Evolutionary conservation across 2,888 invertebrate genomes (phyloP).

Genomic region (Chrysolina americana): DNA sequence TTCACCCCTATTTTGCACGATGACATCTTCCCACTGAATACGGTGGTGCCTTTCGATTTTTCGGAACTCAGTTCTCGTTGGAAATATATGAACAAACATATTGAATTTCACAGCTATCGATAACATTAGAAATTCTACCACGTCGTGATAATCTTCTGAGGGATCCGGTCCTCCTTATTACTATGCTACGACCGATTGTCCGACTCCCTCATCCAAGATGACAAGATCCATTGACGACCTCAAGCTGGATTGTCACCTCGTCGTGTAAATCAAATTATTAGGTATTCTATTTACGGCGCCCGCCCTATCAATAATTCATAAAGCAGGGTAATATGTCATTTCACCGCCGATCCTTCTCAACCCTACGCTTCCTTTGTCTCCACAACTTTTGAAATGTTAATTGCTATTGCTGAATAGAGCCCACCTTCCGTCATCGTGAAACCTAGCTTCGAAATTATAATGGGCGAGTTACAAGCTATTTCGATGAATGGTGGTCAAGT

Average conservation of each 20-base stretch:
- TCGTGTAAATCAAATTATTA: constrained; percentile 25
- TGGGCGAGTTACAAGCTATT: neutral
- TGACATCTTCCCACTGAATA: too few relatives aligned
- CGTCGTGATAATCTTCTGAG: constrained; percentile 7
- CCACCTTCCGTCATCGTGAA: neutral
- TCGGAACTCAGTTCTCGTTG: neutral
- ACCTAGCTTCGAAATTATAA: neutral
- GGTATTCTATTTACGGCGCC: constrained; percentile 23
- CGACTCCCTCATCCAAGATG: constrained; percentile 14
- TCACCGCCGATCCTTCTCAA: constrained; percentile 13
- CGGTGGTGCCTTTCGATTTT: too few relatives aligned
- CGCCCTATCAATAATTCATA: constrained; percentile 27
- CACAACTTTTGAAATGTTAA: constrained; percentile 24
- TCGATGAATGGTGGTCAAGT: neutral
- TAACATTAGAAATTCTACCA: neutral
- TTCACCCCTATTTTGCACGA: too few relatives aligned
- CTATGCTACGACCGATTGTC: constrained; percentile 1
- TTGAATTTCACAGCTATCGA: neutral
- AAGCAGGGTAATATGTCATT: constrained; percentile 9
- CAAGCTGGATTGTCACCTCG: constrained; percentile 6
- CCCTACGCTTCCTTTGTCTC: neutral
- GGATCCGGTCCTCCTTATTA: neutral
- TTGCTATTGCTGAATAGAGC: neutral
- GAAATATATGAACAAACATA: neutral
- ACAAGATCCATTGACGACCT: constrained; percentile 19